Conservation (phyloP, 2,888 invertebrate species). For the Aphidius colemani region DNA sequence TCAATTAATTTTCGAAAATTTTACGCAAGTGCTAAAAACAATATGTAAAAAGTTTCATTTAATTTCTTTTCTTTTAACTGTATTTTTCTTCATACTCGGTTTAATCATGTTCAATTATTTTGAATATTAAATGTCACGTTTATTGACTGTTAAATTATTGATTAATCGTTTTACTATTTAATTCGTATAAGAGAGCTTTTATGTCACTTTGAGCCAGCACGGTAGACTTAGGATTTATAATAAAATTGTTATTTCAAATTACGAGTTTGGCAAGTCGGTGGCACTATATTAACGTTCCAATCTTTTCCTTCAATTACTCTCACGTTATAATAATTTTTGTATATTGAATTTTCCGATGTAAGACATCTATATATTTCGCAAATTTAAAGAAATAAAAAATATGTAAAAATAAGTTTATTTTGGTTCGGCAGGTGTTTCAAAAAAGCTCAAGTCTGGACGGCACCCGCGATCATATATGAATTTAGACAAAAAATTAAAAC, state of each 20-base stretch:
- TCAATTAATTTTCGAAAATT: background rate
- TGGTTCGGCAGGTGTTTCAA: conserved; percentile 38
- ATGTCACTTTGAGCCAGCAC: conserved; percentile 31
- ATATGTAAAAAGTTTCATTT: too few relatives aligned
- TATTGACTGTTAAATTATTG: conserved; percentile 21
- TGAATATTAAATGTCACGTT: conserved; percentile 13
- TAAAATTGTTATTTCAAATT: conserved; percentile 32
- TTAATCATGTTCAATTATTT: conserved; percentile 20
- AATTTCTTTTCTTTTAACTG: too few relatives aligned
- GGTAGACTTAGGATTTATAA: conserved; percentile 19
- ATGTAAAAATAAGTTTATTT: conserved; percentile 27
- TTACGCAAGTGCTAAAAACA: background rate
- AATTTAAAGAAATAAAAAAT: conserved; percentile 17
- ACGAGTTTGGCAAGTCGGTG: conserved; percentile 59
- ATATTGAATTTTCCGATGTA: conserved; percentile 35
- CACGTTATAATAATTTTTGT: conserved; percentile 31
- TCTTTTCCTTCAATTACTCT: conserved; percentile 28
- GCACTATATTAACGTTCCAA: conserved; percentile 44
- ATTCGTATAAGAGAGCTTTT: conserved; percentile 59
- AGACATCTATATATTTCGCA: conserved; percentile 35
- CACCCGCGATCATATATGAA: conserved; percentile 41
- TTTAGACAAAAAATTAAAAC: too few relatives aligned
- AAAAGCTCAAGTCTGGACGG: conserved; percentile 54
- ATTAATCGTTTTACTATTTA: conserved; percentile 36
- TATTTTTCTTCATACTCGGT: conserved; percentile 7